These are phyloP conservation scores for Sinonovacula constricta DNA, from an alignment of 1,140 invertebrate genomes.

Conservation along the genomic window DNA sequence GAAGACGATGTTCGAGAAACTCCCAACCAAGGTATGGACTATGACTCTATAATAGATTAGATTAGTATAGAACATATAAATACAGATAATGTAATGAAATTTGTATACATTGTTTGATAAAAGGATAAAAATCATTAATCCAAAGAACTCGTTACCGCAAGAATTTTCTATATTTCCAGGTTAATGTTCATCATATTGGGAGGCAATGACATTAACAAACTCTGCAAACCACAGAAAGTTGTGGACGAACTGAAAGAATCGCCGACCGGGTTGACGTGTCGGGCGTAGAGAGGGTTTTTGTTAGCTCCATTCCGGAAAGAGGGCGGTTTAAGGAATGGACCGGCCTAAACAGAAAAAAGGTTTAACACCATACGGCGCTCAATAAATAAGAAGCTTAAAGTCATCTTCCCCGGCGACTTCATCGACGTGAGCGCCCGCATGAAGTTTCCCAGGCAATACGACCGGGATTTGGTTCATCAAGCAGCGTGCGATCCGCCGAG, in stretches of 20 bases:
- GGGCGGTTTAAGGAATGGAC: conserved; percentile 5
- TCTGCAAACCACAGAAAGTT: neutral
- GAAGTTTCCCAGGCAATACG: too few relatives aligned
- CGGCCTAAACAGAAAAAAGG: neutral
- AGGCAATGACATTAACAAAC: conserved; percentile 7
- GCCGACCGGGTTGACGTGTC: neutral
- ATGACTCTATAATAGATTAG: too few relatives aligned
- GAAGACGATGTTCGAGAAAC: neutral
- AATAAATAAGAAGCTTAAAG: too few relatives aligned
- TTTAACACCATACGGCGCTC: neutral
- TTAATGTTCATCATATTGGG: conserved; percentile 11
- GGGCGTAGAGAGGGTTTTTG: neutral
- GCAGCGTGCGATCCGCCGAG: too few relatives aligned
- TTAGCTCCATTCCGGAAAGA: neutral
- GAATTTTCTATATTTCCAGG: conserved; percentile 4
- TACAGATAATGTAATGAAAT: too few relatives aligned
- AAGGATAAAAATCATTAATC: neutral
- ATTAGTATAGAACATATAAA: too few relatives aligned
- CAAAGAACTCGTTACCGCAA: neutral
- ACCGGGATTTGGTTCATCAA: too few relatives aligned
- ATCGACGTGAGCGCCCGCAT: too few relatives aligned
- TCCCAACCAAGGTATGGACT: too few relatives aligned
- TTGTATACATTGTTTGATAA: too few relatives aligned
- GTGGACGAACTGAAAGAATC: neutral
- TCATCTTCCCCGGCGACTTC: too few relatives aligned